Percentiles rank a stretch among this genome's conserved stretches.
Conservation (phyloP, 2,888 invertebrate genomes). For the Drosophila algonquin region DNA sequence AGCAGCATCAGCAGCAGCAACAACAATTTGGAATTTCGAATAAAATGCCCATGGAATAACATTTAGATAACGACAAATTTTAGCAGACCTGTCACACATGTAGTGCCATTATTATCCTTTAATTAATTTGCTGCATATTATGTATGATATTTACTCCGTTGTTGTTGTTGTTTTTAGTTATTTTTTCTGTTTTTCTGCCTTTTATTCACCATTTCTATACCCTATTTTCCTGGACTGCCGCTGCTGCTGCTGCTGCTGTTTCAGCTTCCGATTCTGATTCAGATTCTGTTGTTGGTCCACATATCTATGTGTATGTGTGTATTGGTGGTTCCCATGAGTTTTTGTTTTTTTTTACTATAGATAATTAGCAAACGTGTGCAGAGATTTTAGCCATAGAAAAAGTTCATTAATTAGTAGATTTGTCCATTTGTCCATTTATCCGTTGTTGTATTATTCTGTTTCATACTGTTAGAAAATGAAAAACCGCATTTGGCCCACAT, state of each 20-base stretch:
- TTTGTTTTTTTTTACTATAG: conserved; percentile 50
- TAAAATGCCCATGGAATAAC: conserved; percentile 50
- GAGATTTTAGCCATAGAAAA: conserved; percentile 59
- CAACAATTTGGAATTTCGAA: conserved; percentile 2
- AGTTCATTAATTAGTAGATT: conserved; percentile 64
- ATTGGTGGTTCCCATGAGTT: conserved; percentile 61
- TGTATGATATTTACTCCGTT: conserved; percentile 40
- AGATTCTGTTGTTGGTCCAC: not conserved
- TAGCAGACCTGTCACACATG: conserved; percentile 44
- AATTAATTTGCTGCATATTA: conserved; percentile 73
- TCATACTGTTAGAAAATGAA: conserved; percentile 26
- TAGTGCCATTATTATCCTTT: conserved; percentile 68
- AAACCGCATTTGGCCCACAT: conserved; percentile 43
- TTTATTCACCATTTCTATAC: conserved; percentile 2
- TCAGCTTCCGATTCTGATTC: conserved; percentile 2
- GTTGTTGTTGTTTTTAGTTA: conserved; percentile 6
- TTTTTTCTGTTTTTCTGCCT: not conserved
- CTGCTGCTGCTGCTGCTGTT: not conserved
- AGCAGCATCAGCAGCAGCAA: conserved; percentile 2
- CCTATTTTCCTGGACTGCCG: not conserved
- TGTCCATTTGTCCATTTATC: conserved; percentile 36
- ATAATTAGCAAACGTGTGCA: conserved; percentile 63
- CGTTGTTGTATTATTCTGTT: conserved; percentile 34
- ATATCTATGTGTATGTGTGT: not conserved
- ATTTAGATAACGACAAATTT: conserved; percentile 66